Conservation (phyloP, 2,888 invertebrate species). For the Drosophila affinis region DNA sequence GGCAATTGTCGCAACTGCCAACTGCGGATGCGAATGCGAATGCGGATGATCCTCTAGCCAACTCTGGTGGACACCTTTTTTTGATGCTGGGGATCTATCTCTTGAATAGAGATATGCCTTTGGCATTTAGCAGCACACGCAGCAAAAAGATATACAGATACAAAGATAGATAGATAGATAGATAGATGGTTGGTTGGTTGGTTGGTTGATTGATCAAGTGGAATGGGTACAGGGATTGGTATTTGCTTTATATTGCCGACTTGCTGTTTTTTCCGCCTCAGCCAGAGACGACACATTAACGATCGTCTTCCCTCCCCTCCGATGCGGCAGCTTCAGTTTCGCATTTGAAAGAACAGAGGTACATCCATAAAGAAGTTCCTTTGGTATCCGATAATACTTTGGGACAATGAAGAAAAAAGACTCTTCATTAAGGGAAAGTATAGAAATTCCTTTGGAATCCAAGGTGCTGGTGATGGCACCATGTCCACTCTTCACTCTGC, state of each 20-base stretch:
- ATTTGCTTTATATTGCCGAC: conserved; percentile 52
- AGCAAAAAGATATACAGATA: conserved; percentile 5
- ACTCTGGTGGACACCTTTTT: not conserved
- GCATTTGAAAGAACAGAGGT: not conserved
- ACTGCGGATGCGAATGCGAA: conserved; percentile 5
- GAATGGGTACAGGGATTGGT: conserved; percentile 11
- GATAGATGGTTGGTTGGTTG: not conserved
- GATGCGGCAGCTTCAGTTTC: not conserved
- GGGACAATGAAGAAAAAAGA: not conserved
- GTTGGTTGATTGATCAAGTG: not conserved
- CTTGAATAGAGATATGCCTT: conserved; percentile 15
- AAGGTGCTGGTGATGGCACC: too few species aligned
- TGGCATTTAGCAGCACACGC: conserved; percentile 4
- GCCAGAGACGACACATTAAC: conserved; percentile 6
- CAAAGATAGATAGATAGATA: not conserved
- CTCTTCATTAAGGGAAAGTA: not conserved
- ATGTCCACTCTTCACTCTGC: too few species aligned
- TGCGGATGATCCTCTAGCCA: not conserved
- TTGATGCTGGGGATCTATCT: conserved; percentile 10
- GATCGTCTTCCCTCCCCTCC: not conserved
- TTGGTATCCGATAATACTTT: not conserved
- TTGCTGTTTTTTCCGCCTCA: conserved; percentile 25
- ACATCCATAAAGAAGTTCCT: not conserved
- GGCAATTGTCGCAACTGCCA: conserved; percentile 73
- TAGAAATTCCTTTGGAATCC: not conserved